These are phyloP conservation scores for Ctenicera cuprea DNA, from an alignment of 2,888 invertebrate genomes.

Conservation along the genomic window DNA sequence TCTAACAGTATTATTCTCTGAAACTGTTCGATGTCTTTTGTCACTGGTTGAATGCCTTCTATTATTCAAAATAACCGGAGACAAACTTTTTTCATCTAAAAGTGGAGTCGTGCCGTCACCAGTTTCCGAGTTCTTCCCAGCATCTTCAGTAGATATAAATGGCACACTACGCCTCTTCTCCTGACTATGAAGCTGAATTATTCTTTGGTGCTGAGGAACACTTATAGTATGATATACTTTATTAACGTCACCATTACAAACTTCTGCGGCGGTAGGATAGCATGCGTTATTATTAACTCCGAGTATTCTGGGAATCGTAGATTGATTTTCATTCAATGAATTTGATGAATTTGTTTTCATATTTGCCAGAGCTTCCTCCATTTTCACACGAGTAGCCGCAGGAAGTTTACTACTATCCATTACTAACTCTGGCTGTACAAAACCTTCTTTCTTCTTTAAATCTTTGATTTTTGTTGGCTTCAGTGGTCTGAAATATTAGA, in stretches of 20 bases:
- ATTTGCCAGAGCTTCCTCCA: constrained; percentile 67
- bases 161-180: constrained; percentile 68
- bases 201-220: constrained; percentile 59
- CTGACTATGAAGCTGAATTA: constrained; percentile 51
- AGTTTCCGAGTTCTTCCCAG: constrained; percentile 4
- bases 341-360: constrained; percentile 61
- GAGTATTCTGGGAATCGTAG: constrained; percentile 65
- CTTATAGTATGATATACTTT: constrained; percentile 74
- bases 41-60: constrained; percentile 56
- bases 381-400: constrained; percentile 64
- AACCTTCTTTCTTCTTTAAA: constrained; percentile 62
- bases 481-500: constrained; percentile 83
- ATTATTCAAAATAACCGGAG: constrained; percentile 55
- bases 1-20: constrained; percentile 60
- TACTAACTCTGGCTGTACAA: constrained; percentile 70
- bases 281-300: constrained; percentile 71
- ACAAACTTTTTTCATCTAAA: constrained; percentile 21
- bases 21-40: constrained; percentile 62
- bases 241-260: constrained; percentile 47
- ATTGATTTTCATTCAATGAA: constrained; percentile 63
- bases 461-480: constrained; percentile 81
- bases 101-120: constrained; percentile 50
- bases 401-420: constrained; percentile 67
- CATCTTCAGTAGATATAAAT: constrained; percentile 62
- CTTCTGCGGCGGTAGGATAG: constrained; percentile 87